Evolutionary conservation across 1,140 invertebrate species (phyloP).

Genomic region (Pararge aegeria): DNA sequence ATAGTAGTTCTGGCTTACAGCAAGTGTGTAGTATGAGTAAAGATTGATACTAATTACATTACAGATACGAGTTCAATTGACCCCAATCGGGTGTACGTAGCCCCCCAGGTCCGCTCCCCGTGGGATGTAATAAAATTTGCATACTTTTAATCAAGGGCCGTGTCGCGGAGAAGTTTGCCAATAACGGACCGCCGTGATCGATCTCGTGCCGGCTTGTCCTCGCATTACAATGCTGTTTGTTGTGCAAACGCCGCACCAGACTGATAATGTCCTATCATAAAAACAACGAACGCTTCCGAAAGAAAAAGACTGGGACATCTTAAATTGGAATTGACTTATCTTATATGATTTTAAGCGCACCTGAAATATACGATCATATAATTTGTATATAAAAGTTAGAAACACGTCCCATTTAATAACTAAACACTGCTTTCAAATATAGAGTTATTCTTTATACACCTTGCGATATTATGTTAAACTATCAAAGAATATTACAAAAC

Average conservation of each 20-base stretch:
- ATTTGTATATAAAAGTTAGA: too few relatives aligned
- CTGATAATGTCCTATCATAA: slow-evolving; percentile 38
- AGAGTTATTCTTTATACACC: too few relatives aligned
- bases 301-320: background rate
- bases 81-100: slow-evolving; percentile 52
- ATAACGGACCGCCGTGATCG: slow-evolving; percentile 76
- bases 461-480: too few relatives aligned
- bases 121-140: slow-evolving; percentile 80
- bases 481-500: too few relatives aligned
- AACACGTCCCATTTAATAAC: too few relatives aligned
- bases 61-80: slow-evolving; percentile 58
- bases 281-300: background rate
- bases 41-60: slow-evolving; percentile 53
- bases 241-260: slow-evolving; percentile 40
- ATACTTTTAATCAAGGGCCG: slow-evolving; percentile 81
- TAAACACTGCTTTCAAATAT: too few relatives aligned
- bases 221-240: slow-evolving; percentile 64
- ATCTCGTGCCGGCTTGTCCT: slow-evolving; percentile 64
- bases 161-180: slow-evolving; percentile 81
- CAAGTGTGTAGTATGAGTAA: slow-evolving; percentile 28
- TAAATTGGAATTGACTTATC: too few relatives aligned
- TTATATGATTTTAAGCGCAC: too few relatives aligned
- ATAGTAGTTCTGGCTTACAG: slow-evolving; percentile 4
- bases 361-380: too few relatives aligned
- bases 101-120: slow-evolving; percentile 52